Conservation (phyloP, 2,888 invertebrate species). For the Diaprepes abbreviatus region DNA sequence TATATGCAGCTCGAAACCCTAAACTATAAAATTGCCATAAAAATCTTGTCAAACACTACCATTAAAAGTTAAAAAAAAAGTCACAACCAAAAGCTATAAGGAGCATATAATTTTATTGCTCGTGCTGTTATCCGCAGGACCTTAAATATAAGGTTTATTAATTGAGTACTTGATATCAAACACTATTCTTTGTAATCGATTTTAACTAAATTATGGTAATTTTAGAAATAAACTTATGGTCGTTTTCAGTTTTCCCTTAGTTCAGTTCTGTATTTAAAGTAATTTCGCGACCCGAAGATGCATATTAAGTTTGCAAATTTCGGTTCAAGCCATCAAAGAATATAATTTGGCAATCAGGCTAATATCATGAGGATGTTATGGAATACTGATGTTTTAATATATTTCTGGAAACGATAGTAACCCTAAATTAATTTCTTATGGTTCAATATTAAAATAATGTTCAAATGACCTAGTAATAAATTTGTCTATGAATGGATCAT, state of each 20-base stretch:
- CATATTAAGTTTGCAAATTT: conserved; percentile 40
- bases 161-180: conserved; percentile 64
- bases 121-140: conserved; percentile 52
- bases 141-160: conserved; percentile 64
- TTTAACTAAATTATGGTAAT: conserved; percentile 67
- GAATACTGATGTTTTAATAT: conserved; percentile 26
- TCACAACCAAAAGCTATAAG: conserved; percentile 41
- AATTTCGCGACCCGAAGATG: conserved; percentile 44
- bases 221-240: conserved; percentile 64
- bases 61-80: conserved; percentile 2
- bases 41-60: conserved; percentile 18
- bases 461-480: too few relatives aligned
- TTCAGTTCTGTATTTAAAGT: conserved; percentile 16
- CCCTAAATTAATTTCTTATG: neutral
- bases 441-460: too few relatives aligned
- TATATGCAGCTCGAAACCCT: neutral
- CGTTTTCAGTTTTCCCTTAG: conserved; percentile 59
- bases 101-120: conserved; percentile 60
- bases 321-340: conserved; percentile 17
- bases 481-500: too few relatives aligned
- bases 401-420: conserved; percentile 15
- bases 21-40: neutral
- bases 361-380: conserved; percentile 12
- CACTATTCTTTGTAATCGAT: conserved; percentile 65
- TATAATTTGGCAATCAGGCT: conserved; percentile 27